A percentile compares a stretch with the other conserved stretches of the same genome.
Evolutionary conservation across 2,113 vertebrate species (phyloP).

Genomic region (Macaca mulatta): DNA sequence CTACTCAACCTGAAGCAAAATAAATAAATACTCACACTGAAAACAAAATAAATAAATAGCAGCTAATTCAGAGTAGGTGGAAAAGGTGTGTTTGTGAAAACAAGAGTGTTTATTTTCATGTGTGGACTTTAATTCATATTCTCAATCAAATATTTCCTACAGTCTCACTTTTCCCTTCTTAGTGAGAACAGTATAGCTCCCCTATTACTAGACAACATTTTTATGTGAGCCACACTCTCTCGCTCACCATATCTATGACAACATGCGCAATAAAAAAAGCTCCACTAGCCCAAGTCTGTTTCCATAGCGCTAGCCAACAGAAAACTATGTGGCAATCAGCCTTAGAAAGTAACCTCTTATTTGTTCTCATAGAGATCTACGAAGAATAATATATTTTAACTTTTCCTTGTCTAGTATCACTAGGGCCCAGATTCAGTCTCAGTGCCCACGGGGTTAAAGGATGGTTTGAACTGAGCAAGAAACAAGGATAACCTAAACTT

Average conservation of each 20-base stretch:
- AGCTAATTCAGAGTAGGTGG: not conserved
- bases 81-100: not conserved
- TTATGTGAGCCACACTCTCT: not conserved
- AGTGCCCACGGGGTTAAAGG: not conserved
- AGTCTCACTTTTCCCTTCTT: not conserved
- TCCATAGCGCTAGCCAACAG: not conserved
- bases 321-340: not conserved
- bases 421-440: not conserved
- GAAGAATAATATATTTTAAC: not conserved
- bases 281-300: not conserved
- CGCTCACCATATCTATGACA: not conserved
- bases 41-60: slow-evolving; percentile 32
- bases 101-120: not conserved
- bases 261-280: not conserved
- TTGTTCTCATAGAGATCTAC: not conserved
- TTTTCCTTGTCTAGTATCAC: not conserved
- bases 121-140: not conserved
- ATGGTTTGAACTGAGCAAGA: not conserved
- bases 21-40: not conserved
- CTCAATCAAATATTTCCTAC: not conserved
- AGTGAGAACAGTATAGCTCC: not conserved
- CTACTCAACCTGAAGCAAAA: not conserved
- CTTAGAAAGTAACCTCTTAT: not conserved
- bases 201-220: not conserved
- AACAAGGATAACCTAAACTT: not conserved